Percentiles rank a stretch among this genome's conserved stretches.
Conservation (phyloP, 2,888 invertebrate genomes). For the Drosophila macrospina region DNA sequence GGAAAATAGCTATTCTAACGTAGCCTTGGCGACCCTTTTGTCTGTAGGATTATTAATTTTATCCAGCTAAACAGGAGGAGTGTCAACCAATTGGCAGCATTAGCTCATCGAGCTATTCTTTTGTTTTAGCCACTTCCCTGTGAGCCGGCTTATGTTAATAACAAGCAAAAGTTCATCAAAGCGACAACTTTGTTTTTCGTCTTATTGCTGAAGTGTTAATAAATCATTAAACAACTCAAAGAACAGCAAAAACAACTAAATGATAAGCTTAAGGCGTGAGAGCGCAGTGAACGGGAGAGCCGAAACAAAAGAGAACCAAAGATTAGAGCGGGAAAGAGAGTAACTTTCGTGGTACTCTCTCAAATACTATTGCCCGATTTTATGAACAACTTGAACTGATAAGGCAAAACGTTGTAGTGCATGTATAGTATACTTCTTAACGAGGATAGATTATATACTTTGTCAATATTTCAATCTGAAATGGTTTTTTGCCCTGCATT, state of each 20-base stretch:
- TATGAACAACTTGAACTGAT: slow-evolving; percentile 41
- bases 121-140: slow-evolving; percentile 14
- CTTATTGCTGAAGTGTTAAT: slow-evolving; percentile 19
- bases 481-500: no score
- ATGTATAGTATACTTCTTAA: background rate
- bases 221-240: slow-evolving; percentile 27
- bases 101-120: slow-evolving; percentile 21
- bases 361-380: slow-evolving; percentile 13
- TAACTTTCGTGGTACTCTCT: slow-evolving; percentile 12
- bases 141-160: slow-evolving; percentile 36
- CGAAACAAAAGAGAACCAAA: slow-evolving; percentile 16
- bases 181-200: slow-evolving; percentile 9
- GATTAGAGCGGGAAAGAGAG: slow-evolving; percentile 14
- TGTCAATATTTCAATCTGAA: background rate
- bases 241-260: slow-evolving; percentile 13
- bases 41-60: slow-evolving; percentile 48
- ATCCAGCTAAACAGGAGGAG: slow-evolving; percentile 10
- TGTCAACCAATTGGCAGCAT: slow-evolving; percentile 26
- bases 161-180: slow-evolving; percentile 17
- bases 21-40: slow-evolving; percentile 53
- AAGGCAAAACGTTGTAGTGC: slow-evolving; percentile 27
- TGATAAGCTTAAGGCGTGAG: slow-evolving; percentile 51
- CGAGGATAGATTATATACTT: slow-evolving; percentile 9
- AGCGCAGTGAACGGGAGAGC: slow-evolving; percentile 28
- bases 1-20: slow-evolving; percentile 3